phyloP scores from a whole-genome alignment of 2,113 vertebrate species.

The Tachysurus vachellii region DNA sequence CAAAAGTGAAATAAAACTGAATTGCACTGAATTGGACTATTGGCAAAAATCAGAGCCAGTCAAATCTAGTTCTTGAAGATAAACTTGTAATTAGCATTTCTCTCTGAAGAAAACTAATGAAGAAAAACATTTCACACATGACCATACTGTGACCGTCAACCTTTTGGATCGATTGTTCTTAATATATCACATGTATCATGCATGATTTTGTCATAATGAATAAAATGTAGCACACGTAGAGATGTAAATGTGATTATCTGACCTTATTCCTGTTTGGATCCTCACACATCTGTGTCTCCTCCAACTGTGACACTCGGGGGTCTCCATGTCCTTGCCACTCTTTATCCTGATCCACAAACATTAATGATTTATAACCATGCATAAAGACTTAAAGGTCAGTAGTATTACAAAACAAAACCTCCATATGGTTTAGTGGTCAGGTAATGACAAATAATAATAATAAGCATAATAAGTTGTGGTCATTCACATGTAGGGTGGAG shows the following conservation, averaged over 20 bases:
- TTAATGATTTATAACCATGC: background rate
- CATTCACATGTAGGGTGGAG: background rate
- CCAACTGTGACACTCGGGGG: background rate
- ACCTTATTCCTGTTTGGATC: background rate
- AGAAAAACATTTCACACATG: background rate
- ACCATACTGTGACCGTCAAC: background rate
- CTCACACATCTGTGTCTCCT: background rate
- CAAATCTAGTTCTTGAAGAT: background rate
- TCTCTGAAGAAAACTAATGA: background rate
- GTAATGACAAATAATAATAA: background rate
- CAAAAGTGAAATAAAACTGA: background rate
- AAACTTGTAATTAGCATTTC: background rate
- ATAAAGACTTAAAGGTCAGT: too few relatives aligned
- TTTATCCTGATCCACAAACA: background rate
- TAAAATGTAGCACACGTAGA: background rate
- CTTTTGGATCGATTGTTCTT: background rate
- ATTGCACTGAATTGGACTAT: background rate
- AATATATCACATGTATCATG: background rate
- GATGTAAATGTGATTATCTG: background rate
- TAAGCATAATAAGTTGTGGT: background rate
- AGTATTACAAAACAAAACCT: background rate
- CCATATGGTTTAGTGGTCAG: background rate
- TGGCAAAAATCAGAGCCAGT: background rate
- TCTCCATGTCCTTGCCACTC: background rate
- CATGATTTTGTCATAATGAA: background rate